These are phyloP conservation scores for Pantala flavescens DNA, from an alignment of 1,140 invertebrate genomes.

Conservation along the genomic window DNA sequence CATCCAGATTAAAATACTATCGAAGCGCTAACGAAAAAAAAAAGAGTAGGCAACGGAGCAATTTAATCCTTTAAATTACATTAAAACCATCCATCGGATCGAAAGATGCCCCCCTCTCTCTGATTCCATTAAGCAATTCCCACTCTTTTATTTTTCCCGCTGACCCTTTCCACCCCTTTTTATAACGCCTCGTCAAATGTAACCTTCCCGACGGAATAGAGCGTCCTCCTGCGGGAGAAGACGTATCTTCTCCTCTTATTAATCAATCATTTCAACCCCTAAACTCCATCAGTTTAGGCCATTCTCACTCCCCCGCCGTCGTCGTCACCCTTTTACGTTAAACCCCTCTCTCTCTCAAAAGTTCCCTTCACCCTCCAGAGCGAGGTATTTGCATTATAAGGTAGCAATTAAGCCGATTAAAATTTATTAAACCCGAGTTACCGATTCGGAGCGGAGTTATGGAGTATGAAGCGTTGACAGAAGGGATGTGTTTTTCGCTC, in stretches of 20 bases:
- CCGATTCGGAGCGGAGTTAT: neutral
- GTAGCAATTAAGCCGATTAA: constrained; percentile 9
- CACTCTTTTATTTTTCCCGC: neutral
- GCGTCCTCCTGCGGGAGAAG: neutral
- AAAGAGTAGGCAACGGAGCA: no score
- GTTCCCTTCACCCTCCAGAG: neutral
- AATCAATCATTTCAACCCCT: neutral
- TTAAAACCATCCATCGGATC: no score
- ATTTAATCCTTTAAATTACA: no score
- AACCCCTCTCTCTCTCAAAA: no score
- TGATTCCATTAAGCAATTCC: neutral
- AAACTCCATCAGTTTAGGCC: neutral
- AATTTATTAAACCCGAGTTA: constrained; percentile 8
- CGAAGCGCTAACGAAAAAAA: no score
- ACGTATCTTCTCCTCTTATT: neutral
- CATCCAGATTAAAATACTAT: no score
- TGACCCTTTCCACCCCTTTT: neutral
- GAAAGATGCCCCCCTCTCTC: no score
- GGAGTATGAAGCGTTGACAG: neutral
- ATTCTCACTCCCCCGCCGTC: neutral
- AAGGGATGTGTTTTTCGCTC: neutral
- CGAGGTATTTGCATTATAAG: constrained; percentile 4
- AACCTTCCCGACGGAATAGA: neutral
- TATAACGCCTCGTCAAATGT: neutral
- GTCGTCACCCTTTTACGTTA: neutral